A percentile compares a stretch with the other conserved stretches of the same genome.
phyloP scores from a whole-genome alignment of 53 echinoderm and acorn worm species.

The Temnopleurus reevesii region DNA sequence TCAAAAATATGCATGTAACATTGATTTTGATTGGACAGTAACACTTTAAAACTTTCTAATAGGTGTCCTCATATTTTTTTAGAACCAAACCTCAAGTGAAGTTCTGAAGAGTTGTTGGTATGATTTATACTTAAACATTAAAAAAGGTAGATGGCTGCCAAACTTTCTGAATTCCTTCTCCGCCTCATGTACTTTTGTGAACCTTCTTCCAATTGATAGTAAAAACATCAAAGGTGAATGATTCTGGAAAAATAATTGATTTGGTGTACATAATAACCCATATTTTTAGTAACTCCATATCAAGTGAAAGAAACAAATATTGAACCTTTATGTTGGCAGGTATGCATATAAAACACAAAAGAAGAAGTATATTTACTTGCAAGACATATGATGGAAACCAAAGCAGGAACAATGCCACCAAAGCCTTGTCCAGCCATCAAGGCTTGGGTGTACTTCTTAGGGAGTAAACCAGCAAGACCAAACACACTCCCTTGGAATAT shows the following conservation, averaged over 20 bases:
- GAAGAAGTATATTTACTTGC: constrained; percentile 58
- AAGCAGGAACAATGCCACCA: constrained; percentile 79
- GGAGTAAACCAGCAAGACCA: constrained; percentile 83
- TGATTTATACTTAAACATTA: too few species aligned
- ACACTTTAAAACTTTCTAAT: too few species aligned
- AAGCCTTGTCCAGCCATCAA: constrained; percentile 89
- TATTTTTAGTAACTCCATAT: background rate
- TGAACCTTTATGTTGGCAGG: background rate
- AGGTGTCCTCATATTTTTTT: too few species aligned
- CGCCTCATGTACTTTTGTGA: too few species aligned
- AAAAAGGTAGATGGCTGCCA: too few species aligned
- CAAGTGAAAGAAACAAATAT: background rate
- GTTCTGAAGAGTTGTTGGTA: too few species aligned
- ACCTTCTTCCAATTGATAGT: background rate
- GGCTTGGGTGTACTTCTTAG: constrained; percentile 82
- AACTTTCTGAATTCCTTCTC: too few species aligned
- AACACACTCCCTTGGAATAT: constrained; percentile 87
- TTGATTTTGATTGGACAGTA: too few species aligned
- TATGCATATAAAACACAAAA: background rate
- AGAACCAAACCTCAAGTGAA: too few species aligned
- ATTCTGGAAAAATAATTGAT: too few species aligned
- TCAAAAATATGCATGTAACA: too few species aligned
- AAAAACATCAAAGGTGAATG: background rate
- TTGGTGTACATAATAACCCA: too few species aligned
- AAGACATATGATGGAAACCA: constrained; percentile 73